Base-by-base conservation (phyloP, 1,140 invertebrate species). In the Listronotus bonariensis region DNA sequence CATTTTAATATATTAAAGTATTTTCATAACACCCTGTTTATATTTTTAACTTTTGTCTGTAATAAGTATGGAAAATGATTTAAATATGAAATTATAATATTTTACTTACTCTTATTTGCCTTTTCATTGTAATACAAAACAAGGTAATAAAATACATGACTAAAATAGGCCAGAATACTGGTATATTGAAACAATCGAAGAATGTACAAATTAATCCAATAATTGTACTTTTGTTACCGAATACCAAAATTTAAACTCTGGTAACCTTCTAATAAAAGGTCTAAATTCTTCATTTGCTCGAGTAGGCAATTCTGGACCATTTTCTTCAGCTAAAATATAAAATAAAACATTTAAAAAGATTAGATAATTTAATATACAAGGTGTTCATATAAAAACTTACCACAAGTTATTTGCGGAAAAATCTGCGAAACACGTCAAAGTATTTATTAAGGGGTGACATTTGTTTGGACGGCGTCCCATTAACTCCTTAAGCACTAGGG, bases 231-330 rank as follows among this genome's bases (percentile, higher is more conserved):
- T 98, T 40, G 92, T 91, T 48, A 97, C 92, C 70, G 95, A 97
- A 74, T 98, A 90, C 98, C 98, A 99, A 82, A 99, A 99, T 82
- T 99, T 99, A 79, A 99, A 99, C 84, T 99, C 98, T 32, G 97
- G 97, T 77, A 99, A 83, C 74, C 97, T 86, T 71, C 97, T 84
- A 77, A 99, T 99, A 77, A 99, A 99, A 45, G 98, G 98, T 72
- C 95, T 87, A 79, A 99, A 99, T 81, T 99, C 98, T 83, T 99
- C 97, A 77, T 93, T 96, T 26, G 89, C 88, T 79, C 89, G 90
- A 14, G 94, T 98, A 31, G 98, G 97, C 72, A 99, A 86, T 74
- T 92, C 90, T 60, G 95, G 94, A 32, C 94, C 95, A 66, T 89
- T 91, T 84, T 91, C 88, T 83, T 85, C 82, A 63, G 79, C 82